Conservation (phyloP, 2,797 vertebrate species). For the Danio tinwini region DNA sequence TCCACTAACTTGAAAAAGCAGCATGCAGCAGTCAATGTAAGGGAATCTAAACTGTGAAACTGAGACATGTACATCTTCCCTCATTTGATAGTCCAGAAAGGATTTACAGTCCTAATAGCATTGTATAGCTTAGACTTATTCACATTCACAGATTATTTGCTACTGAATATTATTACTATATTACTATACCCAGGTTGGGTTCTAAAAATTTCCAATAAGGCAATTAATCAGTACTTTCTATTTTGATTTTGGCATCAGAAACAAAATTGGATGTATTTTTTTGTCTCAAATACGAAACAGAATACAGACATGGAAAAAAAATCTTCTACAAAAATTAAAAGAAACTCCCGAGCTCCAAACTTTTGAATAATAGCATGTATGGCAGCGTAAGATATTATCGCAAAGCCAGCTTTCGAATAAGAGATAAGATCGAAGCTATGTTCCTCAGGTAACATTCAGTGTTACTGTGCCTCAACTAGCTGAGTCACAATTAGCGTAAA, state of each 20-base stretch:
- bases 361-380: not conserved
- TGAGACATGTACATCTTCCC: slow-evolving; percentile 4
- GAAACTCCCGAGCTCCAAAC: not conserved
- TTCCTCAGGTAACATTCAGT: slow-evolving; percentile 10
- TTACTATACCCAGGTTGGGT: too few species aligned
- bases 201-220: too few species aligned
- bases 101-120: not conserved
- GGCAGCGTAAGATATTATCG: not conserved
- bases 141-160: not conserved
- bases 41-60: slow-evolving; percentile 10
- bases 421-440: not conserved
- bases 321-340: not conserved
- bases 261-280: too few species aligned
- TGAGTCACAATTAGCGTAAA: slow-evolving; percentile 47
- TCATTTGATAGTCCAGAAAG: not conserved
- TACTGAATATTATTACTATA: too few species aligned
- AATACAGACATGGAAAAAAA: too few species aligned
- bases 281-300: too few species aligned
- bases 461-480: slow-evolving; percentile 17
- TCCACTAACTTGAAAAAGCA: not conserved
- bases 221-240: too few species aligned
- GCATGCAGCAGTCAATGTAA: slow-evolving; percentile 2
- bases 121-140: not conserved
- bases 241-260: too few species aligned
- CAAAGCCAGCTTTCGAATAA: not conserved